phyloP scores from a whole-genome alignment of 1,140 invertebrate species.

The Kradibia gibbosae region DNA sequence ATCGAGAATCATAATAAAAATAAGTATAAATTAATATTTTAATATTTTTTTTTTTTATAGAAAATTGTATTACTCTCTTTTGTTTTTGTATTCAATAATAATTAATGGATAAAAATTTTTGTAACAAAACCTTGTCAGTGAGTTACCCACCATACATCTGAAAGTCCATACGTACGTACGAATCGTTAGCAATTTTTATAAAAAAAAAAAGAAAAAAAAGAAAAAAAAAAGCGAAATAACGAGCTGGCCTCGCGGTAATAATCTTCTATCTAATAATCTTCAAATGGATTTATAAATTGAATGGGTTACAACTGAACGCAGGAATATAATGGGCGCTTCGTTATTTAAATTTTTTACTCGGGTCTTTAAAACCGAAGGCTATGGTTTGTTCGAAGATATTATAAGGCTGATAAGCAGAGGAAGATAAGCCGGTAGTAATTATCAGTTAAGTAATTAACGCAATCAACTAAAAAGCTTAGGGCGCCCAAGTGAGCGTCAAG shows the following conservation, averaged over 20 bases:
- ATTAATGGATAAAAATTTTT: too few species aligned
- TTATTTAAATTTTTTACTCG: background rate
- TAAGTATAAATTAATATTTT: too few species aligned
- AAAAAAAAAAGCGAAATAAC: too few species aligned
- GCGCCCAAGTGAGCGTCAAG: background rate
- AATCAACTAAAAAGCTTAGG: background rate
- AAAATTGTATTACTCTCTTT: too few species aligned
- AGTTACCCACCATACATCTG: too few species aligned
- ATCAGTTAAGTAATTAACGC: background rate
- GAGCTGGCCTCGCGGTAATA: background rate
- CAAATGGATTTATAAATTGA: background rate
- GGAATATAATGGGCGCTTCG: background rate
- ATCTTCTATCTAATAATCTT: background rate
- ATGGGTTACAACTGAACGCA: background rate
- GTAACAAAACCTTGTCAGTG: too few species aligned
- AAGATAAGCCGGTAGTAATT: background rate
- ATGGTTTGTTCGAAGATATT: conserved; percentile 8
- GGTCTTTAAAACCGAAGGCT: background rate
- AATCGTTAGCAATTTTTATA: too few species aligned
- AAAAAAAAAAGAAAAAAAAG: too few species aligned
- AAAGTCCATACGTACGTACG: too few species aligned
- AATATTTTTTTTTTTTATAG: too few species aligned
- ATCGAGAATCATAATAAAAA: too few species aligned
- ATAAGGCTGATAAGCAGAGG: background rate
- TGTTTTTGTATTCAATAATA: too few species aligned